A percentile compares a stretch with the other conserved stretches of the same genome.
Evolutionary conservation across 1,140 invertebrate species (phyloP).

Genomic region (Dendrolimus punctatus): DNA sequence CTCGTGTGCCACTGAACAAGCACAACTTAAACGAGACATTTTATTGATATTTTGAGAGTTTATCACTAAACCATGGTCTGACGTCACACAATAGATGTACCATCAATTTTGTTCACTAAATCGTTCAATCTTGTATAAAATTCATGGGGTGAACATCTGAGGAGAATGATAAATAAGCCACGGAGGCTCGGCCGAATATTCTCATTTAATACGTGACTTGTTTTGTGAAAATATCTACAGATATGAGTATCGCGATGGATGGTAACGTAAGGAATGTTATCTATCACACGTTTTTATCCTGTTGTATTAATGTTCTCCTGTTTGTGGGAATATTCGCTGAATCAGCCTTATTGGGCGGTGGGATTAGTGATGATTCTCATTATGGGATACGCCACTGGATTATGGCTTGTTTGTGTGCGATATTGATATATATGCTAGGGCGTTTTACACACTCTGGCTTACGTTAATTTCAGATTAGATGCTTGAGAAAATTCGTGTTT

Average conservation of each 20-base stretch:
- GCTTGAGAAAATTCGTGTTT: no score
- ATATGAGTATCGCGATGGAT: conserved; percentile 56
- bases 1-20: no score
- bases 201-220: conserved; percentile 71
- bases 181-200: conserved; percentile 65
- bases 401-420: no score
- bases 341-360: neutral
- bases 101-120: conserved; percentile 68
- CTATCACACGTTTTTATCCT: conserved; percentile 30
- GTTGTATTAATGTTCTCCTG: conserved; percentile 15
- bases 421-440: neutral
- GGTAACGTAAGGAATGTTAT: conserved; percentile 31
- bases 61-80: conserved; percentile 39
- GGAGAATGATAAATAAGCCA: conserved; percentile 67
- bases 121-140: conserved; percentile 71
- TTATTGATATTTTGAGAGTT: conserved; percentile 25
- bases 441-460: conserved; percentile 1
- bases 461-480: no score
- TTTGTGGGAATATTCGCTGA: conserved; percentile 6
- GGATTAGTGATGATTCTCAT: no score
- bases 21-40: neutral
- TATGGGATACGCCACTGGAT: no score
- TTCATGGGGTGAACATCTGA: conserved; percentile 66
- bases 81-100: conserved; percentile 59
- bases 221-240: conserved; percentile 49